These are phyloP conservation scores for Cydia splendana DNA, from an alignment of 1,140 invertebrate genomes.

Conservation along the genomic window DNA sequence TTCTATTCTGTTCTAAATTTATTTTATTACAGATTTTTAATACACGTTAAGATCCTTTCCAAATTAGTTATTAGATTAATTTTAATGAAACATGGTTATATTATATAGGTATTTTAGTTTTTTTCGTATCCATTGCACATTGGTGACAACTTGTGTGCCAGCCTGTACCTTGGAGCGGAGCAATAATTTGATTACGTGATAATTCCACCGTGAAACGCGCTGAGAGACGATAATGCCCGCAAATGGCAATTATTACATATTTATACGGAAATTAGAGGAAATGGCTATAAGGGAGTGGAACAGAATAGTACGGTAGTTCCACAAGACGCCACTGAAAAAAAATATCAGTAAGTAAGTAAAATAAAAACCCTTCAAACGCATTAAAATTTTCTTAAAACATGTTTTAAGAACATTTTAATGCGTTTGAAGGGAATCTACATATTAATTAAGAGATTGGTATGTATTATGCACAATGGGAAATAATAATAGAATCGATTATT, in stretches of 20 bases:
- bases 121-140: neutral
- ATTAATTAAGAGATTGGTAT: no score
- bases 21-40: no score
- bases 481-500: no score
- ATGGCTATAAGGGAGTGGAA: neutral
- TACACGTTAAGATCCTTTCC: no score
- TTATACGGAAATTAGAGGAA: slow-evolving; percentile 29
- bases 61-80: neutral
- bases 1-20: no score
- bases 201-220: slow-evolving; percentile 35
- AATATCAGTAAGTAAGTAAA: neutral
- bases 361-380: neutral
- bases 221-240: slow-evolving; percentile 29
- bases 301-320: neutral
- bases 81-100: neutral
- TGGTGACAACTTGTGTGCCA: neutral
- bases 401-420: no score
- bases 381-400: neutral
- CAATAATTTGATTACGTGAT: slow-evolving; percentile 43
- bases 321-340: neutral
- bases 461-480: no score
- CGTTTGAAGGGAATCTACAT: no score
- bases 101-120: neutral
- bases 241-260: slow-evolving; percentile 23
- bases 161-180: slow-evolving; percentile 34